Evolutionary conservation across 2,797 vertebrate species (phyloP).

Genomic region (Falco naumanni): DNA sequence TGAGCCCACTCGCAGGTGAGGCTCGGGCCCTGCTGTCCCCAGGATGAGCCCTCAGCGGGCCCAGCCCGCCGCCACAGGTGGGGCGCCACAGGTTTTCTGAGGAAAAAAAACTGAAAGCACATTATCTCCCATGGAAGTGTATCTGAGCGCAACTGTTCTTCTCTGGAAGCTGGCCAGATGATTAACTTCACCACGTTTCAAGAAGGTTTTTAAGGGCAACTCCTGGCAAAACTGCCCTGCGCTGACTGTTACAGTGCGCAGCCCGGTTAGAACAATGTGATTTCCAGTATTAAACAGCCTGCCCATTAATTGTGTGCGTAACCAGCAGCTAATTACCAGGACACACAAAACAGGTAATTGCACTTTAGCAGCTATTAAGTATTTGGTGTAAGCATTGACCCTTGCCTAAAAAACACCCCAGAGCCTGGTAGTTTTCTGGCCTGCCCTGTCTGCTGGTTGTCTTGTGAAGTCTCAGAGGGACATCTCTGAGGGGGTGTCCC

Average conservation of each 20-base stretch:
- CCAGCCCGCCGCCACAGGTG: background rate
- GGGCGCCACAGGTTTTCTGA: background rate
- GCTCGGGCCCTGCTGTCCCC: background rate
- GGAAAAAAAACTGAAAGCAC: background rate
- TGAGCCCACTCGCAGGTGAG: background rate
- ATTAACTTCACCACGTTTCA: background rate
- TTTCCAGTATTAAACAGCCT: background rate
- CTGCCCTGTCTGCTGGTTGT: background rate
- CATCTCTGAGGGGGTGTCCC: background rate
- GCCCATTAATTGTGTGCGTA: background rate
- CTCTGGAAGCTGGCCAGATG: background rate
- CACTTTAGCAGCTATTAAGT: background rate
- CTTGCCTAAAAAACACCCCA: background rate
- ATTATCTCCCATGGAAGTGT: background rate
- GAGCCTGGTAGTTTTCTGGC: background rate
- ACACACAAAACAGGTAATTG: background rate
- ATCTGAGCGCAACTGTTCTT: background rate
- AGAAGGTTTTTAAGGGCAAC: background rate
- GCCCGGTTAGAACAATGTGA: background rate
- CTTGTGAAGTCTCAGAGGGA: fast-evolving
- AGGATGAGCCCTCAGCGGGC: background rate
- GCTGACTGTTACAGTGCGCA: background rate
- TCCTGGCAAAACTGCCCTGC: background rate
- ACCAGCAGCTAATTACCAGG: background rate
- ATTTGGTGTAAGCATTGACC: background rate